Evolutionary conservation across 1,140 invertebrate genomes (phyloP), one percentile per base, ranked within the genome.

Genomic region (Macrostomum lignano): DNA sequence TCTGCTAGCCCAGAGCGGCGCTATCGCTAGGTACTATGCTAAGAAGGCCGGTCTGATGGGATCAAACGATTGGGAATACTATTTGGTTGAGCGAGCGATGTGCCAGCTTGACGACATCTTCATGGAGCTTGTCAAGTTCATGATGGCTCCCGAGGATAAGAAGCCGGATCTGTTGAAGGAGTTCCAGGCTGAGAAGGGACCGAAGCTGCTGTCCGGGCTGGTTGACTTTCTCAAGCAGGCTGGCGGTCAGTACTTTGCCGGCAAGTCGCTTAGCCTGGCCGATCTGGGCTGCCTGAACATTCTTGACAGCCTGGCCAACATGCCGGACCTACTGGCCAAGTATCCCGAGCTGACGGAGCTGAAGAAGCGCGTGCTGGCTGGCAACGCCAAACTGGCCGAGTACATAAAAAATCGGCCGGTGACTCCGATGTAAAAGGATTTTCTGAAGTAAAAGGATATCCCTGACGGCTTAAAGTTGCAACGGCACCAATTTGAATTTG

Each of bases 51-150:
- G 26, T 7, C 19, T 28, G 7, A 28, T 28, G 26, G 26, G 26
- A 5, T 14, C 15, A 28, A 17, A 28, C 19, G 26, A 28, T 9
- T 15, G 19, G 19, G 26, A 28, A 28, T 28, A 28, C 19, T 28
- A 28, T 28, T 28, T 28, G 9, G 9, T 28, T 28, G 26, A 28
- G 9, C 15, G 26, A 28, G 26, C 26, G 3, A 28, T 28, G 7
- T 14, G 26, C 19, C 26, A 28, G 19, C n/a, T n/a, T n/a, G 26
- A 15, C 5, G 26, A 28, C 19, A 17, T 28, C 19, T 28, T 28
- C 14, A 17, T 15, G 19, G 26, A 17, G 15, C 4, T 28, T 7
- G 15, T 15, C 26, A 28, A 28, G 19, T 15, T 28, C 9, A 15
- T 15, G 7, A 15, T 28, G 15, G 26, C 26, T 15, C 26, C 26